These are phyloP conservation scores for Nibea coibor DNA, from an alignment of 2,113 vertebrate genomes.

Conservation along the genomic window DNA sequence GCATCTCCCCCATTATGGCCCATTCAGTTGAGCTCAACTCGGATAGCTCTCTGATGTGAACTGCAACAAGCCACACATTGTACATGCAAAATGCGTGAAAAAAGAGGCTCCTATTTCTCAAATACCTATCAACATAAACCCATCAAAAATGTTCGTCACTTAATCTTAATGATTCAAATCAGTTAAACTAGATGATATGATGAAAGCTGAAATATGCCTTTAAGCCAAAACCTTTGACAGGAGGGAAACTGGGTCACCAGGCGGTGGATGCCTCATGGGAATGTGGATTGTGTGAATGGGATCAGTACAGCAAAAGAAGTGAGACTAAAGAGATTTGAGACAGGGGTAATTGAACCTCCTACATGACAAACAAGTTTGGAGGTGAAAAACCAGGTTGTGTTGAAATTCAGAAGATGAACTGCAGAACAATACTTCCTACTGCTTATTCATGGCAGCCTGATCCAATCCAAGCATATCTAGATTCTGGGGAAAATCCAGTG, in stretches of 20 bases:
- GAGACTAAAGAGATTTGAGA: conserved; percentile 30
- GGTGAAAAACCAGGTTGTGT: background rate
- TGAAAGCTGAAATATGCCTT: conserved; percentile 17
- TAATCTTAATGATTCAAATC: background rate
- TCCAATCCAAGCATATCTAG: background rate
- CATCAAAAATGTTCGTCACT: background rate
- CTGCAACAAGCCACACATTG: background rate
- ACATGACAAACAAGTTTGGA: conserved; percentile 1
- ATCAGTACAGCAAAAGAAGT: conserved; percentile 19
- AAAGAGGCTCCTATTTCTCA: background rate
- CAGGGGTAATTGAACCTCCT: background rate
- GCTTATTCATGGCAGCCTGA: background rate
- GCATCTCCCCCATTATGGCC: background rate
- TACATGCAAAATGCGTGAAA: background rate
- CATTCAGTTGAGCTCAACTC: background rate
- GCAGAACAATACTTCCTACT: background rate
- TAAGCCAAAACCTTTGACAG: conserved; percentile 6
- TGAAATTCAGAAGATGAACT: background rate
- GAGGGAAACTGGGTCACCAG: conserved; percentile 46
- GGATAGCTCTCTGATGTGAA: background rate
- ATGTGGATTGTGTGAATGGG: conserved; percentile 32
- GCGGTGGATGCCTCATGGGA: conserved; percentile 17
- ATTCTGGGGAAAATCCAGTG: background rate
- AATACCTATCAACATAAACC: background rate
- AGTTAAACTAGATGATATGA: background rate